A percentile compares a stretch with the other conserved stretches of the same genome.
Evolutionary conservation across 1,140 invertebrate genomes (phyloP).

Genomic region (Leptinotarsa defecta): DNA sequence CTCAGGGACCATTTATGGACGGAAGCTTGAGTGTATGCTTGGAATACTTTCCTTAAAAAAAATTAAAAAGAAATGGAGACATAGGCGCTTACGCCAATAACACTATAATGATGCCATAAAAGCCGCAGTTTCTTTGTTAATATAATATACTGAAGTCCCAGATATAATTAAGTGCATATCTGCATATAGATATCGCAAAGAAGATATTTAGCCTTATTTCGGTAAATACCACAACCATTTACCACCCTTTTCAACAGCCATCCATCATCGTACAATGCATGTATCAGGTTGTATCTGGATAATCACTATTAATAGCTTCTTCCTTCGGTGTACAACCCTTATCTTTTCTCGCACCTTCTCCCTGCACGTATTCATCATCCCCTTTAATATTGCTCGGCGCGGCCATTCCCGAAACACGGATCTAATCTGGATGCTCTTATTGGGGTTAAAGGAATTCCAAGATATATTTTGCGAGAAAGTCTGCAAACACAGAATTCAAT

Average conservation of each 20-base stretch:
- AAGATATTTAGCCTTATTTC: too few species aligned
- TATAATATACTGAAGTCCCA: too few species aligned
- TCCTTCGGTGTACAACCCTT: constrained; percentile 21
- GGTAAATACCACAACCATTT: neutral
- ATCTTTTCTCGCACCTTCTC: constrained; percentile 18
- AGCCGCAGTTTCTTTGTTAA: too few species aligned
- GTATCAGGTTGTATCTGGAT: constrained; percentile 36
- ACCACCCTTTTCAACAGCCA: constrained; percentile 15
- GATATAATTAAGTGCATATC: too few species aligned
- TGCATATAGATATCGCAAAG: too few species aligned
- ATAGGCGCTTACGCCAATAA: too few species aligned
- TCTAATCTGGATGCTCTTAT: constrained; percentile 6
- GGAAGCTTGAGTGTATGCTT: too few species aligned
- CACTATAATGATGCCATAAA: too few species aligned
- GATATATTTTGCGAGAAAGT: neutral
- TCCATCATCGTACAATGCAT: constrained; percentile 37
- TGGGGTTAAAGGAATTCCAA: constrained; percentile 1
- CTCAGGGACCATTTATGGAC: too few species aligned
- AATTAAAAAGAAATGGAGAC: too few species aligned
- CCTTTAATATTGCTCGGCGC: constrained; percentile 14
- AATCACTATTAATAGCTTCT: constrained; percentile 38
- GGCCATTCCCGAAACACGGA: constrained; percentile 6
- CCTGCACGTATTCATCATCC: constrained; percentile 21
- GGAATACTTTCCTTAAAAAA: too few species aligned
- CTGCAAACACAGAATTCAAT: neutral